Conservation (phyloP, 2,113 vertebrate species). For the Formicarius rufipectus region DNA sequence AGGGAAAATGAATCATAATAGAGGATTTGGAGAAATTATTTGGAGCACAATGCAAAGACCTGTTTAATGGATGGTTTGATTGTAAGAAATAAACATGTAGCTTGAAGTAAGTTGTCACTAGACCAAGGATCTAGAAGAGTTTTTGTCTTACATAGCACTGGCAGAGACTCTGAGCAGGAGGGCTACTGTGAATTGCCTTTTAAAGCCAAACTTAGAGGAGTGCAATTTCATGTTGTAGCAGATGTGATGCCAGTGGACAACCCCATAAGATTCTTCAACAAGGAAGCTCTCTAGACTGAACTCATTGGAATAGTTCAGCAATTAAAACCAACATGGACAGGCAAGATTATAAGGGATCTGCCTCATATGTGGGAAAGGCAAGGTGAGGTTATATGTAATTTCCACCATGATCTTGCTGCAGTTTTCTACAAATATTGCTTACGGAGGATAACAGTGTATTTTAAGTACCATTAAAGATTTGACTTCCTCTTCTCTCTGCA, state of each 20-base stretch:
- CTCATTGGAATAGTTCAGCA: not conserved
- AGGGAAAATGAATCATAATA: not conserved
- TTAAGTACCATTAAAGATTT: not conserved
- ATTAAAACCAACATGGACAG: not conserved
- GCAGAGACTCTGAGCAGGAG: not conserved
- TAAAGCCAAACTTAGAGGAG: not conserved
- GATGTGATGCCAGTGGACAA: not conserved
- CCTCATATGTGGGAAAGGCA: not conserved
- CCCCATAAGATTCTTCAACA: not conserved
- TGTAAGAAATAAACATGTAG: not conserved
- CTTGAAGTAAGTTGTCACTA: not conserved
- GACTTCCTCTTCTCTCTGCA: not conserved
- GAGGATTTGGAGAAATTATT: not conserved
- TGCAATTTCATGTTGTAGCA: not conserved
- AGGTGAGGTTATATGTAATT: not conserved
- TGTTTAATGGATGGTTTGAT: not conserved
- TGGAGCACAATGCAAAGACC: not conserved
- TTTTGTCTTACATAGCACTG: not conserved
- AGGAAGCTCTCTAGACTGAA: not conserved
- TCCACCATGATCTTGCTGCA: not conserved
- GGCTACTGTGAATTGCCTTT: not conserved
- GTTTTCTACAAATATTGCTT: not conserved
- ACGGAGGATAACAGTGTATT: not conserved
- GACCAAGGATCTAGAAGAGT: not conserved
- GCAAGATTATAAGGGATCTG: not conserved